These are phyloP conservation scores for Cuniculus paca DNA, from an alignment of 2,797 vertebrate species.

Conservation along the genomic window DNA sequence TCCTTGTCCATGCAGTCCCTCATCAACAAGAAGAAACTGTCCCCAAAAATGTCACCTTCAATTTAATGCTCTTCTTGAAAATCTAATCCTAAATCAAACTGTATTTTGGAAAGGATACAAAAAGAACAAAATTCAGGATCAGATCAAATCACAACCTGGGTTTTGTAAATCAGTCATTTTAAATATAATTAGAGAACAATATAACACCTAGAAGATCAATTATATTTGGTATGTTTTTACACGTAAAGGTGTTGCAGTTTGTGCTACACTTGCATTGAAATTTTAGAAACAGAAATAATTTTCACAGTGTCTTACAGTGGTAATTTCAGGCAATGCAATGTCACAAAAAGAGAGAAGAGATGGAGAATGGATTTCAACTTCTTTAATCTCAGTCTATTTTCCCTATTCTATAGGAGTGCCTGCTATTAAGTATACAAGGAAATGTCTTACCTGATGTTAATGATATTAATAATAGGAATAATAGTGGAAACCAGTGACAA, in stretches of 20 bases:
- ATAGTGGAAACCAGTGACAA: background rate
- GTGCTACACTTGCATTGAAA: conserved; percentile 5
- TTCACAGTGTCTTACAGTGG: background rate
- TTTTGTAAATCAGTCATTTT: conserved; percentile 7
- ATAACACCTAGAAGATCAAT: conserved; percentile 6
- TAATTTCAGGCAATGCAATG: background rate
- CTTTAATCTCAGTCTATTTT: background rate
- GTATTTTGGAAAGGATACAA: background rate
- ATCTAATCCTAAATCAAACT: conserved; percentile 60
- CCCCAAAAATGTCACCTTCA: conserved; percentile 57
- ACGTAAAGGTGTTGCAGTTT: conserved; percentile 6
- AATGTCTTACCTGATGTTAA: background rate
- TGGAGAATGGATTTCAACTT: background rate
- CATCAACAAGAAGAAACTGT: conserved; percentile 16
- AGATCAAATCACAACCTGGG: conserved; percentile 41
- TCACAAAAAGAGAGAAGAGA: background rate
- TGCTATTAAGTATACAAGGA: background rate
- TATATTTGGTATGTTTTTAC: background rate
- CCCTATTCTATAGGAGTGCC: background rate
- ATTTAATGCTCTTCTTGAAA: conserved; percentile 39
- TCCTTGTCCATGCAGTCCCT: background rate
- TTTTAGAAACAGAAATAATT: conserved; percentile 8
- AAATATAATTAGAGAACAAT: background rate
- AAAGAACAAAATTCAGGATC: background rate
- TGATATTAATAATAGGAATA: background rate